Conservation (phyloP, 2,113 vertebrate genomes). For the Sceloporus undulatus region DNA sequence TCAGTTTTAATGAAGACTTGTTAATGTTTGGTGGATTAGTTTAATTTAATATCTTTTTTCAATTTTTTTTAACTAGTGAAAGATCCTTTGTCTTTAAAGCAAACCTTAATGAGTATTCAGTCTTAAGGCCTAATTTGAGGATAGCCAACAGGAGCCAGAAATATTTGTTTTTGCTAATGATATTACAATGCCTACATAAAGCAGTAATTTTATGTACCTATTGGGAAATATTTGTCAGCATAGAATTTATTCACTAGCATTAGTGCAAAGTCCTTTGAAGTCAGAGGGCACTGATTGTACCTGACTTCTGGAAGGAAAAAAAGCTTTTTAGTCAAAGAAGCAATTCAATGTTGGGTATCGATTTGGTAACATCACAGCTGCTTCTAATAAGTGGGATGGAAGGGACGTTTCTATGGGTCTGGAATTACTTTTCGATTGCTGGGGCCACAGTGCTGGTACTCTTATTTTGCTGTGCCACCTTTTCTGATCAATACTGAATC, state of each 20-base stretch:
- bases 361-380: slow-evolving; percentile 94
- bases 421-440: slow-evolving; percentile 97
- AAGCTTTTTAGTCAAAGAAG: slow-evolving; percentile 89
- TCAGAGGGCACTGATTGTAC: slow-evolving; percentile 91
- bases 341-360: slow-evolving; percentile 92
- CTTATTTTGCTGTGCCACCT: slow-evolving; percentile 90
- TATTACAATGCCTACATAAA: slow-evolving; percentile 58
- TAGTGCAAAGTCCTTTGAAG: slow-evolving; percentile 85
- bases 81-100: not conserved
- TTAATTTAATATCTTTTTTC: not conserved
- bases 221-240: slow-evolving; percentile 75
- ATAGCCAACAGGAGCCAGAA: slow-evolving; percentile 1
- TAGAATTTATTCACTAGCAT: slow-evolving; percentile 80
- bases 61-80: slow-evolving; percentile 9
- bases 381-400: slow-evolving; percentile 92
- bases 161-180: slow-evolving; percentile 42
- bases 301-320: slow-evolving; percentile 81
- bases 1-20: not conserved
- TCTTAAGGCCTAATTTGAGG: slow-evolving; percentile 19
- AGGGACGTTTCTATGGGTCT: slow-evolving; percentile 85
- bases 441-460: slow-evolving; percentile 87
- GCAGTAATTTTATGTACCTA: slow-evolving; percentile 64
- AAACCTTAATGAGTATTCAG: slow-evolving; percentile 1
- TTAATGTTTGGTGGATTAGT: not conserved
- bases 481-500: slow-evolving; percentile 94